phyloP scores from a whole-genome alignment of 2,888 invertebrate species.

The Scaptomyza caliginosa region DNA sequence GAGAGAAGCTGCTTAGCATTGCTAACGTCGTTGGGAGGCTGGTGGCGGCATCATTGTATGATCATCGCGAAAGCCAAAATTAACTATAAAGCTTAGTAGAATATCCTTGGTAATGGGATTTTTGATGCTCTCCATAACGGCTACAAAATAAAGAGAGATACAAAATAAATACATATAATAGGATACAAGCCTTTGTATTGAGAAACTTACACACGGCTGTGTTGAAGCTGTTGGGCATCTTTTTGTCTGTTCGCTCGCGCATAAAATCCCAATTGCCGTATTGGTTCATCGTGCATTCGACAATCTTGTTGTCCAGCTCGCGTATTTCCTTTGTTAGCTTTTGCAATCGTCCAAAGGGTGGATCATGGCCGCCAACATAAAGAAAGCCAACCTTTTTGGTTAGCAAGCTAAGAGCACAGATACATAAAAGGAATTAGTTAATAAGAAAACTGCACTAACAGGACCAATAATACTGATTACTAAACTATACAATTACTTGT shows the following conservation, averaged over 20 bases:
- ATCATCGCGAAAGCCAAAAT: constrained; percentile 88
- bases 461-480: too few species aligned
- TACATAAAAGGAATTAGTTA: constrained; percentile 3
- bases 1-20: constrained; percentile 12
- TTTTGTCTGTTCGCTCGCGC: constrained; percentile 98
- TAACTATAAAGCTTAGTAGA: constrained; percentile 90
- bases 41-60: constrained; percentile 90
- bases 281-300: constrained; percentile 95
- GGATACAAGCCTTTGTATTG: neutral
- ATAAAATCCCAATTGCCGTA: constrained; percentile 94
- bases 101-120: constrained; percentile 93
- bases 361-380: constrained; percentile 90
- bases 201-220: constrained; percentile 88
- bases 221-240: constrained; percentile 94
- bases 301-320: constrained; percentile 94
- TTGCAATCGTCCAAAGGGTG: constrained; percentile 89
- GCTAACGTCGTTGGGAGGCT: constrained; percentile 45
- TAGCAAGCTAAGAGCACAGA: constrained; percentile 85
- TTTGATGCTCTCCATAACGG: constrained; percentile 92
- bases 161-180: neutral
- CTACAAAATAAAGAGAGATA: constrained; percentile 84
- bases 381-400: constrained; percentile 89
- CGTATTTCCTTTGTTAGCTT: constrained; percentile 91
- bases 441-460: neutral
- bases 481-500: neutral